Evolutionary conservation across 1,140 invertebrate genomes (phyloP), one percentile per base, ranked within the genome.

Genomic region (Drosophila miranda): DNA sequence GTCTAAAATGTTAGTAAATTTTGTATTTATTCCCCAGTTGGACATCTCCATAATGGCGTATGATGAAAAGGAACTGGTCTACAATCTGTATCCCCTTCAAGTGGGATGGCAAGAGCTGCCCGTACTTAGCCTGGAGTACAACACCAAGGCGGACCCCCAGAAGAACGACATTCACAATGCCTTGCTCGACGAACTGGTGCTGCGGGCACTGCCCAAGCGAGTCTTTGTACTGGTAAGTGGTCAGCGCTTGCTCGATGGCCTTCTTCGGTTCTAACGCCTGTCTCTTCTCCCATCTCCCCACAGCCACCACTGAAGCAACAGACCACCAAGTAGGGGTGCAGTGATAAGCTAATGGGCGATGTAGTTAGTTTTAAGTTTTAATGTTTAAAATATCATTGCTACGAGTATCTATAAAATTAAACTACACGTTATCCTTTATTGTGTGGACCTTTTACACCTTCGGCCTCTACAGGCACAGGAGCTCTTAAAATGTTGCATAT

Each of bases 71-170:
- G 86, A 90, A 38, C 59, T 91, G 23, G 76, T 89, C 8, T 91
- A 90, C 52, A 91, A 91, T 72, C 58, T 91, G 14, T 91, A 90
- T 81, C 89, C 90, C 2, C 49, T 91, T 41, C 88, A 86, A 57
- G 90, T 91, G 53, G 90, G 88, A 41, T 91, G 89, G 89, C 90
- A 91, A 63, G 78, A 86, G 53, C 43, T 91, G 56, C 90, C 90
- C 0, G 90, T 90, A 7, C 48, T 91, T 7, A 78, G 78, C 7
- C 30, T 91, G 49, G 84, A 88, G 63, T 91, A 90, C 68, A 91
- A 91, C 28, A 91, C 76, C 1, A 87, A 89, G 59, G 77, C 79
- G 6, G 90, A 91, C 82, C 86, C 89, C 3, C 75, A 75, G 14
- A 89, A 86, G 66, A 80, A 91, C 38, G 79, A 88, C 21, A 62